A percentile compares a stretch with the other conserved stretches of the same genome.
These are phyloP conservation scores for Hexactinellida sp. DNA, from an alignment of 37 sponge, comb jelly and placozoan species.

Conservation along the genomic window DNA sequence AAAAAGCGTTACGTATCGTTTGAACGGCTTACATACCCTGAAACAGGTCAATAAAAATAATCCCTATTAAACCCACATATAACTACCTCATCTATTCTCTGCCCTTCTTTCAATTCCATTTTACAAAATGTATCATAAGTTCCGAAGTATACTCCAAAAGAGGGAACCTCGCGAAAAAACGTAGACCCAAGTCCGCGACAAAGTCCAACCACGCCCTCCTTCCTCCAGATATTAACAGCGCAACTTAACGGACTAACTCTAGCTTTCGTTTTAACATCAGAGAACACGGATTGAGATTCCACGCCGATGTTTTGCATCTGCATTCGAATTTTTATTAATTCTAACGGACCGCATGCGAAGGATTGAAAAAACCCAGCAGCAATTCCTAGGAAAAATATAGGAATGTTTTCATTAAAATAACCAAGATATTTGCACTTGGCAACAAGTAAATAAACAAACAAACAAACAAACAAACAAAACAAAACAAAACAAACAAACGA, in stretches of 20 bases:
- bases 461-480: too few species aligned
- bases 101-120: not conserved
- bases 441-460: too few species aligned
- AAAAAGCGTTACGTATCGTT: too few species aligned
- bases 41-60: too few species aligned
- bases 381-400: constrained; percentile 23
- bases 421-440: too few species aligned
- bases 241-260: constrained; percentile 41
- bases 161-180: constrained; percentile 48
- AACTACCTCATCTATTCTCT: constrained; percentile 1
- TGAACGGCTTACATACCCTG: too few species aligned
- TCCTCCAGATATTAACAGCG: constrained; percentile 29
- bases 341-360: constrained; percentile 37
- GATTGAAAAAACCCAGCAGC: constrained; percentile 46
- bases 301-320: constrained; percentile 47
- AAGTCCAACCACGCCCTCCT: constrained; percentile 42
- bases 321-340: constrained; percentile 68
- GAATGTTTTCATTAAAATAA: too few species aligned
- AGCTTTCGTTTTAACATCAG: not conserved
- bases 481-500: too few species aligned
- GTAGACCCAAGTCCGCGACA: constrained; percentile 48
- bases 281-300: not conserved
- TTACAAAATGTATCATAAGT: constrained; percentile 42
- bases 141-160: constrained; percentile 56
- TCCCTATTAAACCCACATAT: too few species aligned